Percentiles rank a stretch among this genome's conserved stretches.
Evolutionary conservation across 2,113 vertebrate genomes (phyloP).

Genomic region (Anolis carolinensis): DNA sequence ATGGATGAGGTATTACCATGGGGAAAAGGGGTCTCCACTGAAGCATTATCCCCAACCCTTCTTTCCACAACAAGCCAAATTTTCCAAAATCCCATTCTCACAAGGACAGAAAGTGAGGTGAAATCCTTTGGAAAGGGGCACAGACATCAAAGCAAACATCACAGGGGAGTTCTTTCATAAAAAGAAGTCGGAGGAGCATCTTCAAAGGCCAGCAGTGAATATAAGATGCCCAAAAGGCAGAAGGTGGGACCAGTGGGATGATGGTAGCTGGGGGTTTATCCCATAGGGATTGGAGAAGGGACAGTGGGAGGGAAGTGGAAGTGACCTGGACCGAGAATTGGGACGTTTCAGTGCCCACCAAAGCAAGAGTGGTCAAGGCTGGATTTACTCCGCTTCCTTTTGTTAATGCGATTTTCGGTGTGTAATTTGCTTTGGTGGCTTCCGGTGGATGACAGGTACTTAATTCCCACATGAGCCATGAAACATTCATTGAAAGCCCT

Average conservation of each 20-base stretch:
- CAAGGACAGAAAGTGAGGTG: too few relatives aligned
- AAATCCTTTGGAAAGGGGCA: too few relatives aligned
- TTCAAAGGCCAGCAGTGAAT: neutral
- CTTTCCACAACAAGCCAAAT: too few relatives aligned
- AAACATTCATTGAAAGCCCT: neutral
- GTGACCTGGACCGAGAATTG: neutral
- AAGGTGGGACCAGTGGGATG: neutral
- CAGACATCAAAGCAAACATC: too few relatives aligned
- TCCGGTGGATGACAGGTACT: slow-evolving; percentile 2
- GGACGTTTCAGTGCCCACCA: neutral
- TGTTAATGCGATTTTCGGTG: fast-evolving
- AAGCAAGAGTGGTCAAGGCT: fast-evolving
- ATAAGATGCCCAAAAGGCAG: too few relatives aligned
- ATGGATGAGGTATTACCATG: too few relatives aligned
- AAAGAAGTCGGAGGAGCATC: neutral
- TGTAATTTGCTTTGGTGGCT: neutral
- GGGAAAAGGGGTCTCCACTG: too few relatives aligned
- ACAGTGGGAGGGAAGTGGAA: neutral
- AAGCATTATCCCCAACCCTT: too few relatives aligned
- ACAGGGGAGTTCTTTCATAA: neutral
- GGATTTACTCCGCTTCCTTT: neutral
- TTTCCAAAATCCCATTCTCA: too few relatives aligned
- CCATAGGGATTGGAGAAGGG: neutral
- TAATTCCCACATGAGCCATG: neutral
- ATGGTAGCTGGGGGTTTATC: neutral